Conservation (phyloP, 2,113 vertebrate species). For the Machaerirhynchus nigripectus region DNA sequence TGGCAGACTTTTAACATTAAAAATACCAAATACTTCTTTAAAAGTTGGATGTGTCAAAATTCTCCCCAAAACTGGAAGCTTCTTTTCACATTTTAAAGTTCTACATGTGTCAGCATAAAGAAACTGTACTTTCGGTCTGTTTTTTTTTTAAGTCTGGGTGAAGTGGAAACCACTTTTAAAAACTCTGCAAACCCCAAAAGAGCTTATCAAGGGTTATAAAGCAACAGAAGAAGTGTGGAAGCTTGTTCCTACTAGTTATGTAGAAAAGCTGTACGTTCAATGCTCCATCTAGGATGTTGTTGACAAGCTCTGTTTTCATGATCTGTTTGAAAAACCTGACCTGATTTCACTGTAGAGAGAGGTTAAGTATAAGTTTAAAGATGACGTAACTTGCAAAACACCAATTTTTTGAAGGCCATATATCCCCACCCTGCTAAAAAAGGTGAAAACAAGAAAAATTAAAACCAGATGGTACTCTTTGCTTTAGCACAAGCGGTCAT, state of each 20-base stretch:
- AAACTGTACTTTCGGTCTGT: neutral
- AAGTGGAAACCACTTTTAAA: neutral
- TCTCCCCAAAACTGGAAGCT: neutral
- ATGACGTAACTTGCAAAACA: neutral
- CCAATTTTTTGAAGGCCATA: neutral
- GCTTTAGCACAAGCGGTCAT: neutral
- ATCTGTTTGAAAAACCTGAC: neutral
- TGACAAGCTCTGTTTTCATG: neutral
- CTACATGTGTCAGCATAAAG: neutral
- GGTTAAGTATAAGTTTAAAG: neutral
- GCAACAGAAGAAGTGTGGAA: neutral
- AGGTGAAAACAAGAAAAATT: neutral
- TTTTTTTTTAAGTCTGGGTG: neutral
- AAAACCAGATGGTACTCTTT: neutral
- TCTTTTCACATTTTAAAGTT: neutral
- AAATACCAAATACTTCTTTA: neutral
- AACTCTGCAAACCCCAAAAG: neutral
- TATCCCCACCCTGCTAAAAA: neutral
- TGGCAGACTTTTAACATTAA: neutral
- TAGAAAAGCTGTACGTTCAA: neutral
- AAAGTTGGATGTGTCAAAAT: neutral
- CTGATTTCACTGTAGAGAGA: neutral
- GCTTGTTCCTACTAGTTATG: neutral
- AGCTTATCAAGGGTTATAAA: neutral
- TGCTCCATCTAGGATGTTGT: neutral